Base-by-base conservation (phyloP, 1,140 invertebrate species). In the Melanaphis sacchari region DNA sequence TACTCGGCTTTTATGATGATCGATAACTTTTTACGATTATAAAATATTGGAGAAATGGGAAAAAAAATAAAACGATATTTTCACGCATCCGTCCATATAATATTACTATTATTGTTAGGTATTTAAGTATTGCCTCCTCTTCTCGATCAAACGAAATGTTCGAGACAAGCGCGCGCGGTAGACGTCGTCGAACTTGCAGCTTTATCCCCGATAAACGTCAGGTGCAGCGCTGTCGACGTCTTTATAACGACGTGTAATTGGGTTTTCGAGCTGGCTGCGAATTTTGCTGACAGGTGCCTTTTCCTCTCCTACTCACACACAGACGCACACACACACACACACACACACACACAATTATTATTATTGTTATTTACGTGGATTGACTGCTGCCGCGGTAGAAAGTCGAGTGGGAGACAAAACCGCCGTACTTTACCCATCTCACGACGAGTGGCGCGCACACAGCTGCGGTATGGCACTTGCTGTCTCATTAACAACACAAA, bases 261-360 rank as follows among this genome's bases (percentile, higher is more conserved):
- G 59, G 52, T 46, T 90, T 81, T 66, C 59, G 43, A 38, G 26
- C 9, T 3, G 36, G 26, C 24, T 22, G 49, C 31, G 49, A 38
- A 90, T 59, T 81, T 43, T 36, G 91, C 43, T 92, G 91, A 92
- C 91, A 92, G 91, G 91, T 92, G 91, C 82, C 90, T 24, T 21
- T 49, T 9, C n/a, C 41, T 21, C n/a, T 31, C 41, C 38, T 5
- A 0, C 9, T 4, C 18, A 41, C 4, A 52, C 52, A 24, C 52
- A 52, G 1, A 49, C 49, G 21, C 49, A 49, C 49, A 49, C 49
- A 49, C 49, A 18, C 49, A 49, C n/a, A 59, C 54, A 54, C 52
- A 54, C 52, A 54, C 7, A 26, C 54, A 59, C 26, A 31, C 54
- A 31, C 1, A 31, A 46, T 31, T 41, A 88, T 46, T 46, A 46